Conservation (phyloP, 2,797 vertebrate genomes). For the Mastacembelus armatus region DNA sequence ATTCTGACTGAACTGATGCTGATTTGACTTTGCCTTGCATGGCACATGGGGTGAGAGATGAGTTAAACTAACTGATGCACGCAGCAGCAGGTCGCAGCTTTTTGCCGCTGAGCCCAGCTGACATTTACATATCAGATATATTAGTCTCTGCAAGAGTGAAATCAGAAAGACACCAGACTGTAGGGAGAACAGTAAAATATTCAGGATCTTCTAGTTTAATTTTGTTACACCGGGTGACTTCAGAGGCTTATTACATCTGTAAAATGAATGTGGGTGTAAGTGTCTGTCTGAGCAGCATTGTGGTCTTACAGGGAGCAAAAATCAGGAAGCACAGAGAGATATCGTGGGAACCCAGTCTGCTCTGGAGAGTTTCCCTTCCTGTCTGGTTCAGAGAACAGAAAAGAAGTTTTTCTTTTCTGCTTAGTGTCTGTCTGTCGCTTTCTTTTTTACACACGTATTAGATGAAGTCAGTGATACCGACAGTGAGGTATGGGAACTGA, state of each 20-base stretch:
- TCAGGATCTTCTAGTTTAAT: slow-evolving; percentile 16
- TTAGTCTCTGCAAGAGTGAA: no score
- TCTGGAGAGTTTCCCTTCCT: slow-evolving; percentile 52
- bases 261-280: not conserved
- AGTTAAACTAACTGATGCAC: slow-evolving; percentile 22
- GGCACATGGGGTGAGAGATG: slow-evolving; percentile 17
- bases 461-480: no score
- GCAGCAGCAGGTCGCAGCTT: slow-evolving; percentile 27
- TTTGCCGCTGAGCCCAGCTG: slow-evolving; percentile 27
- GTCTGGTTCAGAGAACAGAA: slow-evolving; percentile 32
- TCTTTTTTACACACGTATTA: slow-evolving; percentile 1
- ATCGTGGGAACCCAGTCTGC: slow-evolving; percentile 28
- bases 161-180: not conserved
- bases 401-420: slow-evolving; percentile 22
- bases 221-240: not conserved
- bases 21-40: slow-evolving; percentile 18
- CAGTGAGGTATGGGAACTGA: not conserved
- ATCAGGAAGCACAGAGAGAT: slow-evolving; percentile 27
- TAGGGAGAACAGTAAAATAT: slow-evolving; percentile 29
- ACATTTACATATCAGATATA: no score
- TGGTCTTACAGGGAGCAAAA: slow-evolving; percentile 22
- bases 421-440: slow-evolving; percentile 22
- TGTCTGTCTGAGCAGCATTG: not conserved
- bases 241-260: not conserved
- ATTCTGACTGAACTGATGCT: slow-evolving; percentile 23